These are phyloP conservation scores for Troides helena DNA, from an alignment of 2,888 invertebrate species.

Conservation along the genomic window DNA sequence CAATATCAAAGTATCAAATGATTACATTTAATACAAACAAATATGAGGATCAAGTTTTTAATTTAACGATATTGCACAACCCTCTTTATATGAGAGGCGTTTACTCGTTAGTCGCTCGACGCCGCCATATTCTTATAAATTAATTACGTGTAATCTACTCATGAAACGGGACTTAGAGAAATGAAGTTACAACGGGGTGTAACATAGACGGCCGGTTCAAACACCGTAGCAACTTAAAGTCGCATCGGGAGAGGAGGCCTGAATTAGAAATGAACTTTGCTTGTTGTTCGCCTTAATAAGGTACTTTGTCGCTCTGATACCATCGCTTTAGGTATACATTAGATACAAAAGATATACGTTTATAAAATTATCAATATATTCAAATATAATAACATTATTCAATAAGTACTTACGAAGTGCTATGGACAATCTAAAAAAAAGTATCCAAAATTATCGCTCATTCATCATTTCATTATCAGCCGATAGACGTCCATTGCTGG, in stretches of 20 bases:
- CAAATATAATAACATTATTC: neutral
- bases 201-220: slow-evolving; percentile 48
- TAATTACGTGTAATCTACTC: slow-evolving; percentile 81
- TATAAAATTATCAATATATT: neutral
- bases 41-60: slow-evolving; percentile 32
- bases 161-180: slow-evolving; percentile 75
- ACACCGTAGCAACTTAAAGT: slow-evolving; percentile 72
- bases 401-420: too few species aligned
- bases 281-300: slow-evolving; percentile 67
- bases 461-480: too few species aligned
- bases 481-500: too few species aligned
- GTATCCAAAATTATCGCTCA: too few species aligned
- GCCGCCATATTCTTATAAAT: slow-evolving; percentile 79
- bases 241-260: slow-evolving; percentile 61
- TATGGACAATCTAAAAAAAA: too few species aligned
- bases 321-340: neutral
- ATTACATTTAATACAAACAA: slow-evolving; percentile 7
- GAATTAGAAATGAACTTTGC: slow-evolving; percentile 75
- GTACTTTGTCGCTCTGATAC: slow-evolving; percentile 50
- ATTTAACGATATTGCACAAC: slow-evolving; percentile 44
- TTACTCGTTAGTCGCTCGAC: slow-evolving; percentile 61
- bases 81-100: slow-evolving; percentile 53
- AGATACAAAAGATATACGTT: neutral
- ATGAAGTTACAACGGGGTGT: slow-evolving; percentile 73
- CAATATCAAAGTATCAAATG: neutral